Evolutionary conservation across 2,113 vertebrate species (phyloP).

Genomic region (Eulacestoma nigropectus): DNA sequence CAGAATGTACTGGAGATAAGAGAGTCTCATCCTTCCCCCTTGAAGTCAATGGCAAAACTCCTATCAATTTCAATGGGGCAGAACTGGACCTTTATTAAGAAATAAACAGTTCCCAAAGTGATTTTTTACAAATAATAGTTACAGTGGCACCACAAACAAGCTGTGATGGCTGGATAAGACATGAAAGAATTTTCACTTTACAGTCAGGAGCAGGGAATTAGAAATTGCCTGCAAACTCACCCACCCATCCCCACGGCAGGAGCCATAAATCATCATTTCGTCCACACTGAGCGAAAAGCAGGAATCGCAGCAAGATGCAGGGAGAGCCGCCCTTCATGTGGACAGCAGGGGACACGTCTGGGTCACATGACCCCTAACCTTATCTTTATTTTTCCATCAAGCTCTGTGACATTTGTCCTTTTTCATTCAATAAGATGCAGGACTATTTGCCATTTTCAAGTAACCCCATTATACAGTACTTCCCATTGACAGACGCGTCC

Average conservation of each 20-base stretch:
- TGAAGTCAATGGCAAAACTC: background rate
- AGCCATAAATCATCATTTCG: conserved; percentile 57
- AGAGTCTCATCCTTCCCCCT: background rate
- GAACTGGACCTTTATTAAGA: background rate
- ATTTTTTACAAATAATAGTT: conserved; percentile 24
- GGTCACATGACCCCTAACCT: conserved; percentile 67
- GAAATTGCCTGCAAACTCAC: conserved; percentile 28
- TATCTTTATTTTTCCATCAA: conserved; percentile 62
- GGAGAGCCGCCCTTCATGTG: conserved; percentile 59
- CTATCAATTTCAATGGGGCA: background rate
- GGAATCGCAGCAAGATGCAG: conserved; percentile 33
- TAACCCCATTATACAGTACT: conserved; percentile 56
- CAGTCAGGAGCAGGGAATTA: conserved; percentile 3
- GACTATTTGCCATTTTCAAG: conserved; percentile 59
- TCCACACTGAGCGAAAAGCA: conserved; percentile 39
- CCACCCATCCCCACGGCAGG: background rate
- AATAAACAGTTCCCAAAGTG: background rate
- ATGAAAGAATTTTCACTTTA: background rate
- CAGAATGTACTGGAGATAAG: background rate
- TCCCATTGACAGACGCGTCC: conserved; percentile 15
- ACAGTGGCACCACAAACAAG: background rate
- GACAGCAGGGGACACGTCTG: conserved; percentile 58
- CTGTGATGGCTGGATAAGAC: background rate
- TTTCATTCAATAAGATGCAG: conserved; percentile 64
- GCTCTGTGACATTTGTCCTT: conserved; percentile 63